Conservation (phyloP, 2,888 invertebrate species). For the Tillus elongatus region DNA sequence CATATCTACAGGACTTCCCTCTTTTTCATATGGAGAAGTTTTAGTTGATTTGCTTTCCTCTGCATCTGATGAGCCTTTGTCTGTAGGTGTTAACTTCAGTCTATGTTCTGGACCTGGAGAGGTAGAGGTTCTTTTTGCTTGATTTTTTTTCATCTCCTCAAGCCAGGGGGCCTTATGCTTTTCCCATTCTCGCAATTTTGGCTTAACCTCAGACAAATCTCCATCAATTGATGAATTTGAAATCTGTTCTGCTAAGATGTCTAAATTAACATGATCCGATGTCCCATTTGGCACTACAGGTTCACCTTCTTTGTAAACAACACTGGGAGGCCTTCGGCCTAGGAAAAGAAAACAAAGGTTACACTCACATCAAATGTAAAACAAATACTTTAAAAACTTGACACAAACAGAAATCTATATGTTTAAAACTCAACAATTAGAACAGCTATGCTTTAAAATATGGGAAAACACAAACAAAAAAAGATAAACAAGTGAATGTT, state of each 20-base stretch:
- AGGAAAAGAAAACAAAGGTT: not conserved
- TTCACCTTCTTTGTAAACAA: slow-evolving; percentile 33
- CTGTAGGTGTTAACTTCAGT: slow-evolving; percentile 27
- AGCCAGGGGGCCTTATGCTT: slow-evolving; percentile 72
- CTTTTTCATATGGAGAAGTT: slow-evolving; percentile 8
- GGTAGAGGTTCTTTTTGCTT: slow-evolving; percentile 54
- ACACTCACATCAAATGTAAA: no score
- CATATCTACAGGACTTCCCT: slow-evolving; percentile 10
- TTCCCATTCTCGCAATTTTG: slow-evolving; percentile 61
- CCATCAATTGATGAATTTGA: slow-evolving; percentile 20
- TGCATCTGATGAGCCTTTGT: slow-evolving; percentile 22
- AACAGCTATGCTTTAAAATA: no score
- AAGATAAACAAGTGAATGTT: no score
- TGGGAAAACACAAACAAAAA: no score
- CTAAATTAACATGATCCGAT: slow-evolving; percentile 23
- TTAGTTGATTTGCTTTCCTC: slow-evolving; percentile 10
- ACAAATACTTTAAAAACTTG: slow-evolving; percentile 3
- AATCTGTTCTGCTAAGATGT: slow-evolving; percentile 10
- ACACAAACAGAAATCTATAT: no score
- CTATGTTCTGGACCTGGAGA: slow-evolving; percentile 35
- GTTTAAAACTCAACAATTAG: no score
- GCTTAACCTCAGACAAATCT: slow-evolving; percentile 46
- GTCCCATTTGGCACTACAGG: slow-evolving; percentile 32
- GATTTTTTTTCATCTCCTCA: slow-evolving; percentile 70
- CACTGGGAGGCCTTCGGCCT: slow-evolving; percentile 55